Evolutionary conservation across 2,797 vertebrate species (phyloP).

Genomic region (Falco novaeseelandiae): DNA sequence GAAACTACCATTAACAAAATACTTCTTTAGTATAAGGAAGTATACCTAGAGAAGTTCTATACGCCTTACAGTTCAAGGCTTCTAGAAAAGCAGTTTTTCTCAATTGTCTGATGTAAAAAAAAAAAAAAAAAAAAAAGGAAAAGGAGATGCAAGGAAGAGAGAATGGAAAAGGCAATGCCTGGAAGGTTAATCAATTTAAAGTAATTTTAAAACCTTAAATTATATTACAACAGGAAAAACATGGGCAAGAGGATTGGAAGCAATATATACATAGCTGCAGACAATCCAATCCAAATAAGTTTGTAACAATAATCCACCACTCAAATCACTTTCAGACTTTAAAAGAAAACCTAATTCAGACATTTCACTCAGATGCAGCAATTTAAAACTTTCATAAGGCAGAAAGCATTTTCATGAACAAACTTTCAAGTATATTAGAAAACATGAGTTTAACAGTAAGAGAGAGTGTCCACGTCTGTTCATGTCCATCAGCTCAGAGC

Average conservation of each 20-base stretch:
- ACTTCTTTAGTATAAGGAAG: neutral
- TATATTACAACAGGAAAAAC: neutral
- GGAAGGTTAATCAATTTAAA: neutral
- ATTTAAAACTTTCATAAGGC: neutral
- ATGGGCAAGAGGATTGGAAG: neutral
- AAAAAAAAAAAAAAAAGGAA: too few relatives aligned
- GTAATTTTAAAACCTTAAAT: neutral
- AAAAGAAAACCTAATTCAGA: neutral
- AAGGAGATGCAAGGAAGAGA: neutral
- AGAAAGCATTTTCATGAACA: neutral
- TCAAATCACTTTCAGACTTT: neutral
- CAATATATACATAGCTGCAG: neutral
- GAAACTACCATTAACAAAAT: neutral
- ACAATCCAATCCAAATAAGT: neutral
- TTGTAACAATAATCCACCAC: neutral
- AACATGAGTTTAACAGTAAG: neutral
- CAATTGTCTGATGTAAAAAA: neutral
- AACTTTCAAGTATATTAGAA: neutral
- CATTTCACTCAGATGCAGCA: neutral
- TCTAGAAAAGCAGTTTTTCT: neutral
- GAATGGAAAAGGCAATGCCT: neutral
- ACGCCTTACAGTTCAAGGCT: neutral
- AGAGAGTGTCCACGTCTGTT: neutral
- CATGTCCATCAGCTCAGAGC: neutral
- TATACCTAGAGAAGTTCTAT: neutral